These are phyloP conservation scores for Plemyria rubiginata DNA, from an alignment of 2,888 invertebrate genomes.

Conservation along the genomic window DNA sequence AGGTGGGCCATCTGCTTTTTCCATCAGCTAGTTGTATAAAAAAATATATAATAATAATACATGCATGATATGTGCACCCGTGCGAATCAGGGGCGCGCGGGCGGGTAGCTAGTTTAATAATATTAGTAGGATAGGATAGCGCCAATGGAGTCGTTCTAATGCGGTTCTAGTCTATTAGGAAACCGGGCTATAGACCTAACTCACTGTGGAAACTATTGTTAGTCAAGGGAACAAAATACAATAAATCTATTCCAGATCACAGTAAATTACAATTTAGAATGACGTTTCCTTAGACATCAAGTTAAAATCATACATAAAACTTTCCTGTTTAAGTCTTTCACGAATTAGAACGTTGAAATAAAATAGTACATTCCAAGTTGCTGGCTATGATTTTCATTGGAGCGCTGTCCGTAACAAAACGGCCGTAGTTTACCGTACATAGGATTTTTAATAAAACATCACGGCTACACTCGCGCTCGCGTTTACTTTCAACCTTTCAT, in stretches of 20 bases:
- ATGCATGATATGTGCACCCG: too few relatives aligned
- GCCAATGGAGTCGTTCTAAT: not conserved
- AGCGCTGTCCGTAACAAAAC: not conserved
- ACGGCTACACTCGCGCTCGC: too few relatives aligned
- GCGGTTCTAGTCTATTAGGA: not conserved
- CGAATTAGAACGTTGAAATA: not conserved
- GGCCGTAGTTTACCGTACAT: not conserved
- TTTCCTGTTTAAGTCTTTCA: not conserved
- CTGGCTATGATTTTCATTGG: not conserved
- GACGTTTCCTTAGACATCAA: conserved; percentile 12
- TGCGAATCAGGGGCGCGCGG: too few relatives aligned
- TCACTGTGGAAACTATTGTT: conserved; percentile 17
- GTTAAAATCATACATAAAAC: conserved; percentile 8
- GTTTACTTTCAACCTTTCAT: too few relatives aligned
- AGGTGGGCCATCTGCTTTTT: too few relatives aligned
- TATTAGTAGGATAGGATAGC: too few relatives aligned
- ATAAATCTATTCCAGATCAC: conserved; percentile 26
- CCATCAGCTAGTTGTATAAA: too few relatives aligned
- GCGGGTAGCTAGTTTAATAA: too few relatives aligned
- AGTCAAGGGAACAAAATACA: conserved; percentile 4
- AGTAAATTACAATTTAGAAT: conserved; percentile 19
- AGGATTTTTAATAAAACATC: too few relatives aligned
- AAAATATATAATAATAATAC: too few relatives aligned
- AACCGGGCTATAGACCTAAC: conserved; percentile 6
- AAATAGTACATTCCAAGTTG: not conserved